A percentile compares a stretch with the other conserved stretches of the same genome.
Evolutionary conservation across 2,797 vertebrate species (phyloP).

Genomic region (Podarcis siculus): DNA sequence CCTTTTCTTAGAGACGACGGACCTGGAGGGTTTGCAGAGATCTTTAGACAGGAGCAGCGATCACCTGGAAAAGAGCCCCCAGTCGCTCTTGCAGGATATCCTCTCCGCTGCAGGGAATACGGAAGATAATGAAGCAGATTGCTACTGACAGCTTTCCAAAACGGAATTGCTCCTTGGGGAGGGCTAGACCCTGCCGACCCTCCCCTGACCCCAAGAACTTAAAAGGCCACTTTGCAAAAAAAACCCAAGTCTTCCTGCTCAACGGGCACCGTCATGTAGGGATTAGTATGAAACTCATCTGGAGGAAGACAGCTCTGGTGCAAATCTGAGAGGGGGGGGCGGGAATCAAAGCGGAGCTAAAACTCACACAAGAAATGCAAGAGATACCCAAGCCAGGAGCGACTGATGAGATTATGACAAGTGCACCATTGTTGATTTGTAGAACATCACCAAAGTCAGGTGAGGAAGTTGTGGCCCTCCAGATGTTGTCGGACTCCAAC

Average conservation of each 20-base stretch:
- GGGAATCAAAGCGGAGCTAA: background rate
- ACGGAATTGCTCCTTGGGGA: too few relatives aligned
- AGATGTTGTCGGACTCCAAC: too few relatives aligned
- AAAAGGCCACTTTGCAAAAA: background rate
- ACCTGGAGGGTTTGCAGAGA: slow-evolving; percentile 73
- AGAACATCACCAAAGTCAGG: background rate
- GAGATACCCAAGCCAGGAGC: background rate
- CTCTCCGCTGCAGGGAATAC: slow-evolving; percentile 69
- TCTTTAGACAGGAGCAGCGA: slow-evolving; percentile 78
- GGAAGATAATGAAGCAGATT: slow-evolving; percentile 81
- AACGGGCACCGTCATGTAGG: background rate
- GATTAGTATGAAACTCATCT: too few relatives aligned
- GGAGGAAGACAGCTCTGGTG: background rate
- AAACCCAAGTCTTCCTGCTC: background rate
- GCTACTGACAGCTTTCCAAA: slow-evolving; percentile 73
- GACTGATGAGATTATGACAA: too few relatives aligned
- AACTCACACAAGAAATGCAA: background rate
- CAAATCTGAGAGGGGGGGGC: background rate
- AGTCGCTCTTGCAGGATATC: slow-evolving; percentile 85
- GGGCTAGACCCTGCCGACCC: too few relatives aligned
- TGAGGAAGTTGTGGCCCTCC: too few relatives aligned
- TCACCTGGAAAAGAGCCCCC: slow-evolving; percentile 79
- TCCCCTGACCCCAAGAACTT: too few relatives aligned
- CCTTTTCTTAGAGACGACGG: slow-evolving; percentile 67
- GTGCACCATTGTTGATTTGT: background rate